Percentiles rank a stretch among this genome's conserved stretches.
Conservation (phyloP, 2,888 invertebrate species). For the Strigamia crassipes region DNA sequence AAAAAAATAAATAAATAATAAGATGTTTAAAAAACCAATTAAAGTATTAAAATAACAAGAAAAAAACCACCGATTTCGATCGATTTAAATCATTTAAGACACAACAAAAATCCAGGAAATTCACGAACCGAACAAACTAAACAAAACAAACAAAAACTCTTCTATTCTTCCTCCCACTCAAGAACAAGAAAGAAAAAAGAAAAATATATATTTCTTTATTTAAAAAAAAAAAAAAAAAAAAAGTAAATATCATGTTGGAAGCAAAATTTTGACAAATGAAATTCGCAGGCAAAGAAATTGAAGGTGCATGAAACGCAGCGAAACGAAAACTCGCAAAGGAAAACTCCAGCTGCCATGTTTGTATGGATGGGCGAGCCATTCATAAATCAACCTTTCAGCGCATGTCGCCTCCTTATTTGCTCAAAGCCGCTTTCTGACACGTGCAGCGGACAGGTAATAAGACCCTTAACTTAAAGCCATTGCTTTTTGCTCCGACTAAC, state of each 20-base stretch:
- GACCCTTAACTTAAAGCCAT: constrained; percentile 11
- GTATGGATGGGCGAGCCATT: constrained; percentile 22
- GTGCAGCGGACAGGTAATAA: constrained; percentile 31
- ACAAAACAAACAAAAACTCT: neutral
- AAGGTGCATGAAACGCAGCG: neutral
- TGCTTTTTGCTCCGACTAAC: neutral
- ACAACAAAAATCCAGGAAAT: too few relatives aligned
- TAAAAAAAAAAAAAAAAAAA: neutral
- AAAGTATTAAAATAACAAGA: too few relatives aligned
- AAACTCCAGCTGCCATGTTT: constrained; percentile 34
- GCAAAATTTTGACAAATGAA: constrained; percentile 15
- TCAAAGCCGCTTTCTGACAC: constrained; percentile 22
- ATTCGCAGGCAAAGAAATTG: constrained; percentile 9
- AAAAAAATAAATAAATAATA: too few relatives aligned
- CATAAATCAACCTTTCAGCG: constrained; percentile 27
- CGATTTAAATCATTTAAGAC: too few relatives aligned
- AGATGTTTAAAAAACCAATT: too few relatives aligned
- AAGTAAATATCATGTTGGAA: neutral
- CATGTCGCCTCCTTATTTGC: constrained; percentile 13
- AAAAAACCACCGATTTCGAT: too few relatives aligned
- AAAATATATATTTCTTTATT: neutral
- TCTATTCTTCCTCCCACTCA: neutral
- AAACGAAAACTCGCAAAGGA: neutral
- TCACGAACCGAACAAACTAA: too few relatives aligned
- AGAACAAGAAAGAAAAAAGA: neutral